These are phyloP conservation scores for Solen grandis DNA, from an alignment of 1,140 invertebrate genomes.

Conservation along the genomic window DNA sequence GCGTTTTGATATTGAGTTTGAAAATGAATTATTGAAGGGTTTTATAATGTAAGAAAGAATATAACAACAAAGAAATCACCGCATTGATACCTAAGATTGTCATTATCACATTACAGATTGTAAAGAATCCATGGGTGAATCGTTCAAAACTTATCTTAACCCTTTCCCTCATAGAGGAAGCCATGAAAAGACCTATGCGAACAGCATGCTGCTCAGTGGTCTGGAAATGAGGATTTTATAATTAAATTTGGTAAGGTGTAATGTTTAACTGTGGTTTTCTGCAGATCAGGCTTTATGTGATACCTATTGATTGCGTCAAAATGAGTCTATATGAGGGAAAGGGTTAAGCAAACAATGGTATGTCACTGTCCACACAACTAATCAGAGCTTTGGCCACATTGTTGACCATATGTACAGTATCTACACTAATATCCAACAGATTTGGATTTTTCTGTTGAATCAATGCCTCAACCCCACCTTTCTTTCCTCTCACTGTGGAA, in stretches of 20 bases:
- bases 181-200: too few species aligned
- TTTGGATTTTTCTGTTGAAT: conserved; percentile 20
- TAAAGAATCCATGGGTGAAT: too few species aligned
- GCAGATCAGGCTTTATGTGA: conserved; percentile 19
- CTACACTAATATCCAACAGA: conserved; percentile 49
- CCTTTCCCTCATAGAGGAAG: too few species aligned
- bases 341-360: too few species aligned
- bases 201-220: conserved; percentile 15
- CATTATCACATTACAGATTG: too few species aligned
- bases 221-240: conserved; percentile 21
- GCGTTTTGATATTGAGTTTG: too few species aligned
- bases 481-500: conserved; percentile 41
- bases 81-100: too few species aligned
- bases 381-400: conserved; percentile 43
- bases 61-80: too few species aligned
- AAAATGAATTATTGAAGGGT: too few species aligned
- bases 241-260: background rate
- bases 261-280: background rate
- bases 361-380: background rate
- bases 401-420: conserved; percentile 40
- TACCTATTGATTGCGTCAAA: conserved; percentile 19
- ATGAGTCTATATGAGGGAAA: background rate
- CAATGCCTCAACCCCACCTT: conserved; percentile 17
- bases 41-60: too few species aligned
- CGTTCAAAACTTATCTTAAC: too few species aligned